Conservation (phyloP, 2,797 vertebrate genomes). For the Remorina albescens region DNA sequence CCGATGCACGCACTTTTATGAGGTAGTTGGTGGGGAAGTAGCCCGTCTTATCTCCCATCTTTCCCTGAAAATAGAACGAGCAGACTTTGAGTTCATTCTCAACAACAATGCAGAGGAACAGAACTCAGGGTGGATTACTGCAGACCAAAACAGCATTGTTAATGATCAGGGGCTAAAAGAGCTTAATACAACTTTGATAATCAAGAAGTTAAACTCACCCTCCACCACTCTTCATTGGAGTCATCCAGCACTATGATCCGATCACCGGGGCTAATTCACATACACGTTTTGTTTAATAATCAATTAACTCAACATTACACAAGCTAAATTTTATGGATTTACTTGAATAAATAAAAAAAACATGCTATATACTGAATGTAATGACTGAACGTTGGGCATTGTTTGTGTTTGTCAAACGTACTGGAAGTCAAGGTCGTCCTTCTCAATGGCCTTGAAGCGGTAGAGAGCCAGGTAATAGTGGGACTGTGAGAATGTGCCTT, state of each 20-base stretch:
- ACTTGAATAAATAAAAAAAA: neutral
- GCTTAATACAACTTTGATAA: neutral
- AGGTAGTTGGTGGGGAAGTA: constrained; percentile 92
- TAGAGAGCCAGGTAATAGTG: constrained; percentile 97
- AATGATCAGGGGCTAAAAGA: neutral
- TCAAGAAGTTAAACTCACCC: constrained; percentile 81
- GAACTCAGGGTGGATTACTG: neutral
- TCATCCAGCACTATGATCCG: constrained; percentile 96
- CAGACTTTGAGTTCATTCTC: constrained; percentile 1
- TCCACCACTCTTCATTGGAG: constrained; percentile 99
- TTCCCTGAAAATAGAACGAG: constrained; percentile 71
- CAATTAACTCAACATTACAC: too few relatives aligned
- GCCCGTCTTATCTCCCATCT: constrained; percentile 84
- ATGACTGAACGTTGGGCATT: neutral
- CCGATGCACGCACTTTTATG: constrained; percentile 91
- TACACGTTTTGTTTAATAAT: constrained; percentile 3
- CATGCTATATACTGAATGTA: neutral
- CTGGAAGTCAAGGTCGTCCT: constrained; percentile 98
- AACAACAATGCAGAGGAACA: neutral
- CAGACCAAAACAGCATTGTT: neutral
- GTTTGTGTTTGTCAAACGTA: constrained; percentile 76
- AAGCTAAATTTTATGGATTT: neutral
- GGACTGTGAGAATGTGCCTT: constrained; percentile 89
- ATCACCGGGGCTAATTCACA: constrained; percentile 90
- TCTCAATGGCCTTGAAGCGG: constrained; percentile 97